Evolutionary conservation across 2,113 vertebrate species (phyloP).

Genomic region (Turnix velox): DNA sequence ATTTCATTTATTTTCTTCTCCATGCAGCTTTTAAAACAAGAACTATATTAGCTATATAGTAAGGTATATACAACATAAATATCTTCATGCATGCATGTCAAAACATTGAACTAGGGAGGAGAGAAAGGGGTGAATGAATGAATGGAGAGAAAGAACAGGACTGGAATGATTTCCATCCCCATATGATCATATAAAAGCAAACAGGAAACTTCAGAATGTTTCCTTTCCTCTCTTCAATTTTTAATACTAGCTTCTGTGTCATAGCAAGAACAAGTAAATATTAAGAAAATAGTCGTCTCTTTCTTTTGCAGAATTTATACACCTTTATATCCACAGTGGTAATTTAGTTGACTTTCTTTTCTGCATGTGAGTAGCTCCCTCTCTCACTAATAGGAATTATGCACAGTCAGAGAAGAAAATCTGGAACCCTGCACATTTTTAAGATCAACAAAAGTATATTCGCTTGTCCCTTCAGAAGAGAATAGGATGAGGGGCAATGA

Average conservation of each 20-base stretch:
- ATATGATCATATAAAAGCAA: constrained; percentile 52
- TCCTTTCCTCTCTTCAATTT: constrained; percentile 36
- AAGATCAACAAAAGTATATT: constrained; percentile 28
- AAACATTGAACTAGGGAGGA: constrained; percentile 57
- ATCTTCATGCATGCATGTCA: constrained; percentile 57
- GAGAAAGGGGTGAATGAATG: background rate
- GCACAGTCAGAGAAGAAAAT: background rate
- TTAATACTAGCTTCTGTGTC: background rate
- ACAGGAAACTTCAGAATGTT: constrained; percentile 41
- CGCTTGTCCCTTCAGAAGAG: background rate
- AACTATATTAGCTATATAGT: constrained; percentile 24
- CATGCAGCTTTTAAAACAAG: constrained; percentile 52
- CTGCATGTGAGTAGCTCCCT: background rate
- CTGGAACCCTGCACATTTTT: constrained; percentile 7
- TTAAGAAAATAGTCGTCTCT: background rate
- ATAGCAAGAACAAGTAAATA: constrained; percentile 10
- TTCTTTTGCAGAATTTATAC: background rate
- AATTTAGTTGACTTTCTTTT: background rate
- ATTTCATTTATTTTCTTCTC: constrained; percentile 57
- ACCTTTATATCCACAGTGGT: background rate
- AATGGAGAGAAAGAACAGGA: constrained; percentile 36
- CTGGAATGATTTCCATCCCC: constrained; percentile 46
- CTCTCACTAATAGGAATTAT: background rate
- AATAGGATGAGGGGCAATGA: too few relatives aligned
- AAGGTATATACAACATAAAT: background rate